Conservation (phyloP, 1,140 invertebrate genomes). For the Microplitis mediator region DNA sequence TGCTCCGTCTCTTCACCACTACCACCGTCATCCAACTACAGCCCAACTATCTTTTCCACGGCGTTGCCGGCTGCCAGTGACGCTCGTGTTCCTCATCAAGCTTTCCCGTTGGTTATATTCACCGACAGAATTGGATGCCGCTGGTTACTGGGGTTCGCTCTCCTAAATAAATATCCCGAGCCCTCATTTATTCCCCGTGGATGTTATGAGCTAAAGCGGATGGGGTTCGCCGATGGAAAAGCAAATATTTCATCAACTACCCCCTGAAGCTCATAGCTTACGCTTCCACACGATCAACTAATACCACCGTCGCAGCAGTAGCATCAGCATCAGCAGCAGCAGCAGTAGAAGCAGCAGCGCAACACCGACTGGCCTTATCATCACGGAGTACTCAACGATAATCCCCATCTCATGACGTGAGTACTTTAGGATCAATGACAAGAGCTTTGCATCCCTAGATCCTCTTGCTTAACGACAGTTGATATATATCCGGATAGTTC, state of each 20-base stretch:
- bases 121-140: background rate
- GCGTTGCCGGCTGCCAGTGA: background rate
- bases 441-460: background rate
- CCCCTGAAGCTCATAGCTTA: background rate
- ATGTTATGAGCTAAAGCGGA: background rate
- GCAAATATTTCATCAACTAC: slow-evolving; percentile 6
- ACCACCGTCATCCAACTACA: too few species aligned
- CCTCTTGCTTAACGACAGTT: background rate
- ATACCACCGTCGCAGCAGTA: background rate
- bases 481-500: background rate
- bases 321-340: background rate
- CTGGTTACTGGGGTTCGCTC: background rate
- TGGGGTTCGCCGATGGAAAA: background rate
- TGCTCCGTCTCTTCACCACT: background rate
- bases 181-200: background rate
- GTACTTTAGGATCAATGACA: background rate
- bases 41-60: too few species aligned
- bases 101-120: background rate
- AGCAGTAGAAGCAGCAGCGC: too few species aligned
- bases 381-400: background rate
- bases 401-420: slow-evolving; percentile 9
- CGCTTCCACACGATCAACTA: background rate
- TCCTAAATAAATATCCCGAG: slow-evolving; percentile 10
- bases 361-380: background rate
- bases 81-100: background rate